Percentiles rank a stretch among this genome's conserved stretches.
Evolutionary conservation across 1,140 invertebrate species (phyloP).

Genomic region (Drosophila ambigua): DNA sequence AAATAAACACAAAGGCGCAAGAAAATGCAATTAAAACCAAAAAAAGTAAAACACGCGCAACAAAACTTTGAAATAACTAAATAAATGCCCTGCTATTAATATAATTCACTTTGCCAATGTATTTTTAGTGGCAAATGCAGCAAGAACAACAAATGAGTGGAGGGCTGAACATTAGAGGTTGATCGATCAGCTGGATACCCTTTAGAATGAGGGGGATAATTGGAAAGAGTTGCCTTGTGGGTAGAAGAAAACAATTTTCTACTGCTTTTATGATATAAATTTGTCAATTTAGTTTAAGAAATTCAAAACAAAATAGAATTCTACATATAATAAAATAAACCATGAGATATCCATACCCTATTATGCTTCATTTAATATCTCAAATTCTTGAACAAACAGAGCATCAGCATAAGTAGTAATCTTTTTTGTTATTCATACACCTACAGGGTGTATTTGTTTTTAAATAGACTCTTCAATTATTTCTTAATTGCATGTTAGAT

Average conservation of each 20-base stretch:
- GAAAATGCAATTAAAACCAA: slow-evolving; percentile 38
- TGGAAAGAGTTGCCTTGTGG: neutral
- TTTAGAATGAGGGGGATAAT: neutral
- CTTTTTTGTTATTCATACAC: too few relatives aligned
- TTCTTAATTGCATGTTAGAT: too few relatives aligned
- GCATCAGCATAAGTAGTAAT: too few relatives aligned
- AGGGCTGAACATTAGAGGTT: neutral
- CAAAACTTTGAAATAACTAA: slow-evolving; percentile 71
- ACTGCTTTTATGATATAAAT: too few relatives aligned
- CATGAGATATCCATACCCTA: too few relatives aligned
- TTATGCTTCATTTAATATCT: neutral
- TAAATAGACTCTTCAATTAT: too few relatives aligned
- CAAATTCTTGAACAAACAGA: neutral
- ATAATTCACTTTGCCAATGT: slow-evolving; percentile 81
- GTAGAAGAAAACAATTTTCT: too few relatives aligned
- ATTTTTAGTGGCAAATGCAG: slow-evolving; percentile 72
- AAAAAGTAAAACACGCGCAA: slow-evolving; percentile 44
- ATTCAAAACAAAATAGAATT: too few relatives aligned
- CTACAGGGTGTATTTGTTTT: too few relatives aligned
- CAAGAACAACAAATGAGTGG: slow-evolving; percentile 52
- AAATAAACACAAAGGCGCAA: slow-evolving; percentile 77
- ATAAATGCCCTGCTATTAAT: slow-evolving; percentile 83
- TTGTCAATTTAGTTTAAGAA: too few relatives aligned
- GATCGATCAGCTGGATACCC: slow-evolving; percentile 42
- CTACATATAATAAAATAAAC: too few relatives aligned